These are phyloP conservation scores for Scaptodrosophila lebanonensis DNA, from an alignment of 1,140 invertebrate species.

Conservation along the genomic window DNA sequence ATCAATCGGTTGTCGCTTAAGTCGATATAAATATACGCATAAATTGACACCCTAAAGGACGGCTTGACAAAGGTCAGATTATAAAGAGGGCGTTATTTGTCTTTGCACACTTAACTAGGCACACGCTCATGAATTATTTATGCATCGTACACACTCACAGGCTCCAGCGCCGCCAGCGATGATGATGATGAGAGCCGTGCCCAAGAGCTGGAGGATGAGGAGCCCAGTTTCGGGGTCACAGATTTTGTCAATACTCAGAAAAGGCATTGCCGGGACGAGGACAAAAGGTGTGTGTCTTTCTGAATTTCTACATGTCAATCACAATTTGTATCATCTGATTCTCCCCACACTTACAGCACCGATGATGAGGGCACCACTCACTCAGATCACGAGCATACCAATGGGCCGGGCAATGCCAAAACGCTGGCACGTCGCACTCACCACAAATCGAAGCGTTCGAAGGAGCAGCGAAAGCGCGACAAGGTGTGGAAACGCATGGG, in stretches of 20 bases:
- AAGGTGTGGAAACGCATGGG: slow-evolving; percentile 49
- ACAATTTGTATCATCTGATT: neutral
- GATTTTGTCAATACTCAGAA: slow-evolving; percentile 52
- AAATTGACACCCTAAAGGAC: slow-evolving; percentile 22
- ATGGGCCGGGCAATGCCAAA: slow-evolving; percentile 59
- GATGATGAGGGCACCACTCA: slow-evolving; percentile 66
- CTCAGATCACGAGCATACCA: slow-evolving; percentile 58
- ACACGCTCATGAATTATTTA: slow-evolving; percentile 24
- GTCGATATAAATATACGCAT: slow-evolving; percentile 19
- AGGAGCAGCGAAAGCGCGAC: slow-evolving; percentile 50
- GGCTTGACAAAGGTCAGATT: slow-evolving; percentile 21
- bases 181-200: slow-evolving; percentile 42
- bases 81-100: neutral
- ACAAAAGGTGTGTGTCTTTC: slow-evolving; percentile 29
- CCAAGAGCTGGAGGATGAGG: slow-evolving; percentile 31
- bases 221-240: slow-evolving; percentile 56
- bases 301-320: neutral
- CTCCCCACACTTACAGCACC: slow-evolving; percentile 20
- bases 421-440: slow-evolving; percentile 41
- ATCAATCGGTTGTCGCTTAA: slow-evolving; percentile 20
- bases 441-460: slow-evolving; percentile 58
- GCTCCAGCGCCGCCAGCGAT: slow-evolving; percentile 44
- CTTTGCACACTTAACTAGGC: too few relatives aligned
- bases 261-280: slow-evolving; percentile 17
- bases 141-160: slow-evolving; percentile 24